Base-by-base conservation (phyloP, 2,888 invertebrate genomes). In the Abrostola triplasia region DNA sequence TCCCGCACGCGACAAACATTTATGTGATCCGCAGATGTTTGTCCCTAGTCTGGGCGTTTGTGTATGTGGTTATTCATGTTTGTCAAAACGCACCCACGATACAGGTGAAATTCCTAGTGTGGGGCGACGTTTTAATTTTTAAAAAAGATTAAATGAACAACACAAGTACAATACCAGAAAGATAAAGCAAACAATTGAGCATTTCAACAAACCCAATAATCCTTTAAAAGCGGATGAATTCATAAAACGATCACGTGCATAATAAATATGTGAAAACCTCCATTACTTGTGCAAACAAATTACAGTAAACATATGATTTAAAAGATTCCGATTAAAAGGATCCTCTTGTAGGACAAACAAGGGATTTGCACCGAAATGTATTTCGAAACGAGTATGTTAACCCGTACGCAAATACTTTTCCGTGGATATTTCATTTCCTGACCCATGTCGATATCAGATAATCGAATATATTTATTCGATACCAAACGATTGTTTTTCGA, bases 211-310 rank as follows among this genome's bases (percentile, higher is more conserved):
- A 0, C 11, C 11, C 7, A 37, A 6, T 57, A 51, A 54, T 47
- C 57, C 60, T 12, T 59, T 73, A 10, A 58, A 70, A 65, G 55
- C 50, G 41, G 50, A 61, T 13, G 7, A 63, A 51, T 55, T 52
- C 36, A 58, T 64, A 55, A 67, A 69, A 53, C 57, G 49, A 54
- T 60, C 47, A 37, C 52, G 49, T 55, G 51, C 48, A 50, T 66
- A 54, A 63, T 60, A 72, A 67, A 60, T 60, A 66, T 60, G 52
- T 59, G 64, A 50, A 76, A 69, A 47, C 52, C 73, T 76, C 83
- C 80, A 84, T 84, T 84, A 82, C 68, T 63, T 67, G 65, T 63
- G 64, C 74, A 82, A 80, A 85, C 77, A 81, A 82, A 83, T 81
- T 78, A 78, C 69, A 77, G 73, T 63, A 73, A 68, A 64, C 67